Percentiles rank a stretch among this genome's conserved stretches.
These are phyloP conservation scores for Stenopsyche tienmushanensis DNA, from an alignment of 1,140 invertebrate genomes.

Conservation along the genomic window DNA sequence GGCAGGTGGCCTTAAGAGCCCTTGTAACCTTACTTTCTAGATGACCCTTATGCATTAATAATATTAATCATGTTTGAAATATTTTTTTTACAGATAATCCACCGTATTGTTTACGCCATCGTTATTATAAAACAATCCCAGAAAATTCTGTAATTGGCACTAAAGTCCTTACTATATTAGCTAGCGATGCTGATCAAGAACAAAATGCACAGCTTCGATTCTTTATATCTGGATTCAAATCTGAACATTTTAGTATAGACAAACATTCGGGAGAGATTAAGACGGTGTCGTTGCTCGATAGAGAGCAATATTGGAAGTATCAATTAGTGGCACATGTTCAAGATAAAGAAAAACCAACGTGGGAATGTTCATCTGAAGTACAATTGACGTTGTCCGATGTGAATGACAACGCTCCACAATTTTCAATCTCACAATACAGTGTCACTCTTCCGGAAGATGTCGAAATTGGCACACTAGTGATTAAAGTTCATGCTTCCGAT, in stretches of 20 bases:
- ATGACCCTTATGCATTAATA: no score
- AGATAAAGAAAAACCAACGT: conserved; percentile 69
- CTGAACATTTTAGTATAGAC: conserved; percentile 73
- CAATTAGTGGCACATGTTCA: conserved; percentile 72
- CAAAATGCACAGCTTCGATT: conserved; percentile 72
- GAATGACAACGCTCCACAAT: conserved; percentile 79
- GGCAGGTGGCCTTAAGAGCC: no score
- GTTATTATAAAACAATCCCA: conserved; percentile 66
- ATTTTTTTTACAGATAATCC: conserved; percentile 65
- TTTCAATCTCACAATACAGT: conserved; percentile 71
- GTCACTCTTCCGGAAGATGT: conserved; percentile 78
- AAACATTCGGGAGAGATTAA: conserved; percentile 67
- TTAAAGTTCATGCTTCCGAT: conserved; percentile 78
- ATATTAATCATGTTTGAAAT: no score
- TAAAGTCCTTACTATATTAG: conserved; percentile 67
- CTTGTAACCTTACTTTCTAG: no score
- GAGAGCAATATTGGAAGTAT: conserved; percentile 69
- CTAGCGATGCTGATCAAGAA: conserved; percentile 74
- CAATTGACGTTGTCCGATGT: conserved; percentile 73
- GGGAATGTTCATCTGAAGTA: conserved; percentile 76
- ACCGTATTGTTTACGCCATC: conserved; percentile 69
- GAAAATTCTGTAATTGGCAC: conserved; percentile 74
- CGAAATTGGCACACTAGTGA: conserved; percentile 70
- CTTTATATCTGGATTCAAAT: conserved; percentile 70
- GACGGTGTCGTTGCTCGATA: conserved; percentile 69